These are phyloP conservation scores for Ceratina calcarata DNA, from an alignment of 1,140 invertebrate species.

Conservation along the genomic window DNA sequence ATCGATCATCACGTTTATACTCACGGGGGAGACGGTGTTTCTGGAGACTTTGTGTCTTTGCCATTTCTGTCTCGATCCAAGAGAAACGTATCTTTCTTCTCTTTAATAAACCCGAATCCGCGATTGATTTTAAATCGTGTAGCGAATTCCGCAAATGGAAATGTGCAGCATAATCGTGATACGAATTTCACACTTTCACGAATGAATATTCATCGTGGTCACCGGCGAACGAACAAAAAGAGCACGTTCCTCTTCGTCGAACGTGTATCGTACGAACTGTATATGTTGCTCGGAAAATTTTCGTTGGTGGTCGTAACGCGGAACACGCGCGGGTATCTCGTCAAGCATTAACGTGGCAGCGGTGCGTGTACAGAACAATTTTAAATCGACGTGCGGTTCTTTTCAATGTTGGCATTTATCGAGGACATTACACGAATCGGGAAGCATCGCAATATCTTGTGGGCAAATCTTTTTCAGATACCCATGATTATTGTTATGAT, in stretches of 20 bases:
- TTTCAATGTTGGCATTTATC: neutral
- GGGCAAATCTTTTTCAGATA: neutral
- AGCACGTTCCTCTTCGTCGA: slow-evolving; percentile 4
- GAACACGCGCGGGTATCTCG: slow-evolving; percentile 17
- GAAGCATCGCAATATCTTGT: neutral
- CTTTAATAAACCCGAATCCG: neutral
- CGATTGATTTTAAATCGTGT: neutral
- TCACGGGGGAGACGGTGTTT: slow-evolving; percentile 54
- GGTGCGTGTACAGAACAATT: slow-evolving; percentile 8
- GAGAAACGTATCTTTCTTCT: slow-evolving; percentile 18
- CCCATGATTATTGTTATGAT: neutral
- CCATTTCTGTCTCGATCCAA: slow-evolving; percentile 39
- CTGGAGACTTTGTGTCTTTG: slow-evolving; percentile 54
- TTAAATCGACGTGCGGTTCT: slow-evolving; percentile 2
- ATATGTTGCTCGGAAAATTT: slow-evolving; percentile 26
- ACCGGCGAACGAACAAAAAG: neutral
- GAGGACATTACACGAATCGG: neutral
- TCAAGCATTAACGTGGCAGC: neutral
- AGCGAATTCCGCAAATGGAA: neutral
- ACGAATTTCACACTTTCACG: neutral
- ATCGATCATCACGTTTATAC: slow-evolving; percentile 56
- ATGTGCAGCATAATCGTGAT: neutral
- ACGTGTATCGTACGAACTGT: neutral
- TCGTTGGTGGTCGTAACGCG: slow-evolving; percentile 64
- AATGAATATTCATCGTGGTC: neutral